A percentile compares a stretch with the other conserved stretches of the same genome.
Conservation (phyloP, 2,888 invertebrate species). For the Drosophila nr. fundita region DNA sequence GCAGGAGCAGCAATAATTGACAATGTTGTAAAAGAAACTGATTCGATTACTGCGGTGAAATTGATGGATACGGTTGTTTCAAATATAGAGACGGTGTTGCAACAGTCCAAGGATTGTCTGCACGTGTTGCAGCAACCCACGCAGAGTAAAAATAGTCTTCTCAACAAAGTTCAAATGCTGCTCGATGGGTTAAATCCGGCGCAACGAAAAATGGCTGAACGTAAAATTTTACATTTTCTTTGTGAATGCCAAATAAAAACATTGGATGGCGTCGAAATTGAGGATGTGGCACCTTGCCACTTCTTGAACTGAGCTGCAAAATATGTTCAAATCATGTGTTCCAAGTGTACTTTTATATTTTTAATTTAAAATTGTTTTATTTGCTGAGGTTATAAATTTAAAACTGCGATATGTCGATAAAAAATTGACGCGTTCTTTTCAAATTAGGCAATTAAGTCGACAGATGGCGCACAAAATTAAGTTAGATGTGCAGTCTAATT, state of each 20-base stretch:
- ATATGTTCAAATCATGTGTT: conserved; percentile 6
- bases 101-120: conserved; percentile 75
- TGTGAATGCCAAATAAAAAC: conserved; percentile 82
- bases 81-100: conserved; percentile 78
- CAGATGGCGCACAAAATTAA: conserved; percentile 3
- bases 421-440: neutral
- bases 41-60: conserved; percentile 60
- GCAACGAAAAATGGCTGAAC: conserved; percentile 73
- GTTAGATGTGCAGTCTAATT: neutral
- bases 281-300: conserved; percentile 75
- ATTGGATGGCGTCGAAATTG: conserved; percentile 78
- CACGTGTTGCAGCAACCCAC: conserved; percentile 61
- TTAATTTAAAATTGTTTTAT: conserved; percentile 2
- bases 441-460: neutral
- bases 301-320: conserved; percentile 45
- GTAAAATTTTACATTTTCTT: conserved; percentile 81
- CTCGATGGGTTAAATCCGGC: conserved; percentile 67
- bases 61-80: conserved; percentile 68
- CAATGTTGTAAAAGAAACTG: conserved; percentile 13
- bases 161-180: conserved; percentile 72
- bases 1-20: neutral
- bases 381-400: neutral
- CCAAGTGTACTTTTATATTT: conserved; percentile 22
- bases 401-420: neutral
- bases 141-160: conserved; percentile 35